Evolutionary conservation across 2,888 invertebrate genomes (phyloP).

Genomic region (Bimastos eiseni): DNA sequence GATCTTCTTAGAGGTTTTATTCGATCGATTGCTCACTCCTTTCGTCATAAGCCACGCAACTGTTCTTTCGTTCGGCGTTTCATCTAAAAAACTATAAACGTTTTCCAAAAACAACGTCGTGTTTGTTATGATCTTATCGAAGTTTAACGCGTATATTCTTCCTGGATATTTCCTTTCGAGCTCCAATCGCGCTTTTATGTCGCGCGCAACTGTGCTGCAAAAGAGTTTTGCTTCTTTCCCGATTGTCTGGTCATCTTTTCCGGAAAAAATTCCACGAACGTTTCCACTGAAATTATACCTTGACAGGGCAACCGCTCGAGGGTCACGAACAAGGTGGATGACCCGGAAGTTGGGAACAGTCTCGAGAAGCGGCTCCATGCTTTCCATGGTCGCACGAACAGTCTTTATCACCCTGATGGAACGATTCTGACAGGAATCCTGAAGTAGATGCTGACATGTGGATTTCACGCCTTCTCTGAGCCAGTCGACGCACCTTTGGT

Average conservation of each 20-base stretch:
- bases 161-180: constrained; percentile 29
- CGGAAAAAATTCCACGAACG: constrained; percentile 27
- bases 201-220: constrained; percentile 28
- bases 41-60: neutral
- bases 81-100: neutral
- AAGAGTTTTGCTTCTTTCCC: constrained; percentile 31
- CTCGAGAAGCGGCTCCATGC: constrained; percentile 23
- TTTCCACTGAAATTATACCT: constrained; percentile 7
- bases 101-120: neutral
- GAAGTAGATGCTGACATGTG: neutral
- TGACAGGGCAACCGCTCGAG: constrained; percentile 34
- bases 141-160: constrained; percentile 25
- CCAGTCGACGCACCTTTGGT: neutral
- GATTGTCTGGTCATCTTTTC: neutral
- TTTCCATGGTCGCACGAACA: constrained; percentile 35
- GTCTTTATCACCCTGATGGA: constrained; percentile 27
- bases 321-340: constrained; percentile 39
- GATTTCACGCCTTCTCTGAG: neutral
- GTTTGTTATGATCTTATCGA: constrained; percentile 28
- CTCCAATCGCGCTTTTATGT: constrained; percentile 17
- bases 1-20: neutral
- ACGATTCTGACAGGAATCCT: neutral
- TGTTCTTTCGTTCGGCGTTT: neutral
- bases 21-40: neutral
- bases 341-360: constrained; percentile 28